Evolutionary conservation across 2,113 vertebrate species (phyloP).

Genomic region (Prinia subflava): DNA sequence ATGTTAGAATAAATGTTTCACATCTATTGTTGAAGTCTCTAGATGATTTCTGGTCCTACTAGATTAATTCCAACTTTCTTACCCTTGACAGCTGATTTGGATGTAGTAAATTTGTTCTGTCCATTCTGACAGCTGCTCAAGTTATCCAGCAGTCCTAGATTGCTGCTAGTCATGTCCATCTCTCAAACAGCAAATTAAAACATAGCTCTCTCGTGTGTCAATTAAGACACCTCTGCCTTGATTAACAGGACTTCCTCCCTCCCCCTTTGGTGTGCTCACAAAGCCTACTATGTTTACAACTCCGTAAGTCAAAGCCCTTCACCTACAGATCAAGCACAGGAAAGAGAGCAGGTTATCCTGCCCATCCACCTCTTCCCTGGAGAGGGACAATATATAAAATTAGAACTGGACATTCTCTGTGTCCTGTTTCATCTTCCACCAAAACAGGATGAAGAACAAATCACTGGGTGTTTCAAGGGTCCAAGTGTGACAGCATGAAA

Average conservation of each 20-base stretch:
- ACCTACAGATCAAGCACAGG: not conserved
- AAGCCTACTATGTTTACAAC: not conserved
- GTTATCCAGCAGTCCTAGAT: not conserved
- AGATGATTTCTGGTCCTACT: not conserved
- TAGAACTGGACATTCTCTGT: not conserved
- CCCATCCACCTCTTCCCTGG: not conserved
- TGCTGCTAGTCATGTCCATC: not conserved
- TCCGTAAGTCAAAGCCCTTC: not conserved
- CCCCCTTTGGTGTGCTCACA: not conserved
- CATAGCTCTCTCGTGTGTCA: not conserved
- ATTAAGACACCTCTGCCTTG: not conserved
- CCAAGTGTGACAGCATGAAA: not conserved
- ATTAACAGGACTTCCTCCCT: not conserved
- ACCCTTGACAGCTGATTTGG: not conserved
- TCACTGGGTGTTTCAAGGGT: not conserved
- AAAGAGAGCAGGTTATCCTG: not conserved
- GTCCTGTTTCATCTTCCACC: not conserved
- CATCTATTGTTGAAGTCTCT: not conserved
- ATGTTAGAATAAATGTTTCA: not conserved
- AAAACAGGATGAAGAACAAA: not conserved
- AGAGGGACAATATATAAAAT: not conserved
- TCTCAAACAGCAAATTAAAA: not conserved
- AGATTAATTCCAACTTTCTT: not conserved
- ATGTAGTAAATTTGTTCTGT: not conserved
- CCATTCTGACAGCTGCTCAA: not conserved